Evolutionary conservation across 2,113 vertebrate genomes (phyloP).

Genomic region (Cepphus grylle): DNA sequence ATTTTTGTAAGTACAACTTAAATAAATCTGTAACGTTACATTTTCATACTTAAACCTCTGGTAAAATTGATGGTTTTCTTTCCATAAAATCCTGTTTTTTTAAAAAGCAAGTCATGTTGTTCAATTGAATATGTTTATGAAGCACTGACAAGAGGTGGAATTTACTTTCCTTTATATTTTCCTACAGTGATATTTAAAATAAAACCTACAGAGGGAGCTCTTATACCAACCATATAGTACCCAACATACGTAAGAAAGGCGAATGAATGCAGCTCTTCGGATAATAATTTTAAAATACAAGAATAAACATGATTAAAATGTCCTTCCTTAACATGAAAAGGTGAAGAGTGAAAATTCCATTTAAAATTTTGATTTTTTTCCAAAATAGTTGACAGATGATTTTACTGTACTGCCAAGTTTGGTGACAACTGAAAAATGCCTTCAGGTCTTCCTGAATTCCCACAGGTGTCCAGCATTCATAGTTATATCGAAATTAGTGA

Average conservation of each 20-base stretch:
- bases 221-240: neutral
- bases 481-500: neutral
- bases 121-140: neutral
- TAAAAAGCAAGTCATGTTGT: neutral
- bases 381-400: neutral
- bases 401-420: neutral
- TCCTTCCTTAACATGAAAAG: neutral
- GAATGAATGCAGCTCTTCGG: neutral
- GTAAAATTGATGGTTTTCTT: neutral
- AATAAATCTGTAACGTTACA: neutral
- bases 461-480: neutral
- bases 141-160: neutral
- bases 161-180: neutral
- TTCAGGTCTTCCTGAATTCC: neutral
- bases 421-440: neutral
- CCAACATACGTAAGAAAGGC: accelerated
- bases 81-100: neutral
- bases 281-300: neutral
- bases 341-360: neutral
- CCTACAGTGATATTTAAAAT: neutral
- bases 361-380: neutral
- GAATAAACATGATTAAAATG: neutral
- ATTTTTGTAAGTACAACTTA: neutral
- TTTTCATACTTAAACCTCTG: neutral
- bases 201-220: slow-evolving; percentile 33